Base-by-base conservation (phyloP, 1,140 invertebrate genomes). In the Dermatophagoides farinae region DNA sequence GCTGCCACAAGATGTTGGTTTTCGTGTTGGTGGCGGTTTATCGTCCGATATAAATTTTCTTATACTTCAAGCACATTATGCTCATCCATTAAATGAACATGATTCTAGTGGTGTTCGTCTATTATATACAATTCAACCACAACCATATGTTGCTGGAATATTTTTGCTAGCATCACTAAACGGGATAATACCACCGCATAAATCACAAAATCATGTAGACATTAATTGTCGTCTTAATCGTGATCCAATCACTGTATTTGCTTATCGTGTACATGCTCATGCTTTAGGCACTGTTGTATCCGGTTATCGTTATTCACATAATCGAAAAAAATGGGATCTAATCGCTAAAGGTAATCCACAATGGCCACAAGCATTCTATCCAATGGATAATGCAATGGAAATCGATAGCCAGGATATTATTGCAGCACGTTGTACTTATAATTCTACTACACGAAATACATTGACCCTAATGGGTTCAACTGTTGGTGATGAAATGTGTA, bases 401-500 rank as follows among this genome's bases (percentile, higher is more conserved):
- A 64, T 75, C 11, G 65, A 68, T 6, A 64, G 67, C 12, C 64
- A 60, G 38, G 72, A 75, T 39, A 55, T 64, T 54, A 60, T 67
- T 25, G 61, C 65, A 46, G 73, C 72, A 10, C 63, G 73, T 14
- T 75, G 73, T 62, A 73, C 72, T 39, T 75, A 67, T 61, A 68
- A 72, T 61, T 72, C 73, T 1, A 67, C 67, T 2, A 51, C 50
- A 10, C 65, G 66, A 25, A 55, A 63, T 31, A 61, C 61, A n/a
- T 12, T 39, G 25, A 72, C 71, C 4, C 43, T 57, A 16, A 71
- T 73, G 49, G 71, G 70, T 37, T 65, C 72, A 16, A 79, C 77
- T 11, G 72, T 77, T 16, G 73, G 70, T 37, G 79, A 82, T 70
- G 81, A 82, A 69, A 82, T 82, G 80, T 82, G 80, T 70, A 82